phyloP scores from a whole-genome alignment of 2,888 invertebrate genomes.

The Onchidella celtica region DNA sequence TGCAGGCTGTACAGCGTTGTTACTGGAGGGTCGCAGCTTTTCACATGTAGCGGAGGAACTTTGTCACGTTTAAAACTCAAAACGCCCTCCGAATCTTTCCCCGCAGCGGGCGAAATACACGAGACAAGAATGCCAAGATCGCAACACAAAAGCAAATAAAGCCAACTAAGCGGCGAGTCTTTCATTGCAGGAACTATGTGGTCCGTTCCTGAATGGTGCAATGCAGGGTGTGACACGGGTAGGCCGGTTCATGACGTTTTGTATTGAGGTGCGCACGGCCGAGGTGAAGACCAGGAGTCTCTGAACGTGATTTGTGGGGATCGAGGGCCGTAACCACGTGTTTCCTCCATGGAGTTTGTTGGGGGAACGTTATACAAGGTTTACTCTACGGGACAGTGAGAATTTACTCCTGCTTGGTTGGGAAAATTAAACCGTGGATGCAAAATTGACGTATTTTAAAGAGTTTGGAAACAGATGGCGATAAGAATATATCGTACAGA shows the following conservation, averaged over 20 bases:
- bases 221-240: slow-evolving; percentile 15
- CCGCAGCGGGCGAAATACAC: not conserved
- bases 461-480: too few species aligned
- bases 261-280: slow-evolving; percentile 28
- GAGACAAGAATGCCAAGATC: not conserved
- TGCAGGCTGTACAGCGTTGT: too few species aligned
- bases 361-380: slow-evolving; percentile 5
- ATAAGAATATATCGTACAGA: too few species aligned
- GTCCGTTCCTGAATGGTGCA: not conserved
- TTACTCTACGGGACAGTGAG: not conserved
- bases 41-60: too few species aligned
- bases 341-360: slow-evolving; percentile 8
- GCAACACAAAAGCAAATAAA: slow-evolving; percentile 23
- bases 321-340: slow-evolving; percentile 6
- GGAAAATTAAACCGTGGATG: not conserved
- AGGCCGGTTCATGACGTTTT: not conserved
- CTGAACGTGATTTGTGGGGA: slow-evolving; percentile 24
- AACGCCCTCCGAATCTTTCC: not conserved
- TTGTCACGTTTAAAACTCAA: too few species aligned
- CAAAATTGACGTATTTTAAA: not conserved
- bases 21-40: too few species aligned
- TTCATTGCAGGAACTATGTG: slow-evolving; percentile 1
- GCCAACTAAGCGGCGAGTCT: not conserved
- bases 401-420: slow-evolving; percentile 11
- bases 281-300: not conserved